Evolutionary conservation across 2,113 vertebrate genomes (phyloP).

Genomic region (Nesospiza acunhae): DNA sequence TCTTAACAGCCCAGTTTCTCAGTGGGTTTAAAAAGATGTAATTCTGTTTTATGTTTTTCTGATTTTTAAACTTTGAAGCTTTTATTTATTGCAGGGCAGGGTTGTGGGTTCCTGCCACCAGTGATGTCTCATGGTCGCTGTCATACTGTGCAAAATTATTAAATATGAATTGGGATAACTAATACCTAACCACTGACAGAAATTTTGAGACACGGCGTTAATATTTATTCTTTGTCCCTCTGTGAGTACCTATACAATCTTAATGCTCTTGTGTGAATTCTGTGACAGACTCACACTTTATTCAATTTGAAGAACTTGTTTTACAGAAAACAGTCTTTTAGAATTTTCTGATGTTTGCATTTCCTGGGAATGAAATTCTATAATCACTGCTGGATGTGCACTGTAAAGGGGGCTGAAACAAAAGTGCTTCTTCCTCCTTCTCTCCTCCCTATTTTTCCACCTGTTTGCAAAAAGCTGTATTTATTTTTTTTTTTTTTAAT

Average conservation of each 20-base stretch:
- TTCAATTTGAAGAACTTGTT: neutral
- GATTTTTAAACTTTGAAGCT: neutral
- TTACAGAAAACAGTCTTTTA: neutral
- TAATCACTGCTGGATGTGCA: neutral
- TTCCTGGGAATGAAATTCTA: neutral
- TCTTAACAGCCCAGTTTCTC: neutral
- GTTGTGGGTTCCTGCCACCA: neutral
- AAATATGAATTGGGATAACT: neutral
- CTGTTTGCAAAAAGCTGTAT: conserved; percentile 15
- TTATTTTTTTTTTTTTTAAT: neutral
- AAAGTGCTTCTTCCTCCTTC: neutral
- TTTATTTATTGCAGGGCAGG: neutral
- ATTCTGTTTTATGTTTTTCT: neutral
- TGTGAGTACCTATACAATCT: neutral
- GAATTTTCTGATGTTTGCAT: neutral
- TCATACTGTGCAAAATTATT: neutral
- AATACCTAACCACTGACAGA: neutral
- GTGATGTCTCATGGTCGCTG: neutral
- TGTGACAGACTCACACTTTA: neutral
- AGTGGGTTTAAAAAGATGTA: neutral
- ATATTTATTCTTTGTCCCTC: neutral
- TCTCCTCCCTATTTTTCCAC: neutral
- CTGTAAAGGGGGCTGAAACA: neutral
- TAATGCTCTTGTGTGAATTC: neutral
- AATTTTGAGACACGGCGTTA: accelerated